Percentiles rank a stretch among this genome's conserved stretches.
phyloP scores from a whole-genome alignment of 2,113 vertebrate species.

The Vulpes vulpes region DNA sequence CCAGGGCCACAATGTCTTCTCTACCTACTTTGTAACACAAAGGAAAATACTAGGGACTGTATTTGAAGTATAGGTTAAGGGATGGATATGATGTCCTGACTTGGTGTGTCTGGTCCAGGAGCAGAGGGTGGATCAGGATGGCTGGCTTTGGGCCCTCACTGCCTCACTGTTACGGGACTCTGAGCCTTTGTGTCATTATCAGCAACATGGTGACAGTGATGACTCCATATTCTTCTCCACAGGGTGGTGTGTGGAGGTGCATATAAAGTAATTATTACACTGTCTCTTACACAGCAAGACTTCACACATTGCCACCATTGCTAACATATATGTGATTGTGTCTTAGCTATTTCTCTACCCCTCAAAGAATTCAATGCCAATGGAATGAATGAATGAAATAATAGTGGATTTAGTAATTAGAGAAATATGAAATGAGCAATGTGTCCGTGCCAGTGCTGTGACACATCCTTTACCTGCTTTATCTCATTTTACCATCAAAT shows the following conservation, averaged over 20 bases:
- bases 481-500: neutral
- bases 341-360: neutral
- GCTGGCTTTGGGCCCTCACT: neutral
- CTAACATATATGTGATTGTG: neutral
- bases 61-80: too few relatives aligned
- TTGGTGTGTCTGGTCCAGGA: neutral
- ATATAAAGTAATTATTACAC: neutral
- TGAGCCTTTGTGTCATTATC: neutral
- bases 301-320: neutral
- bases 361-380: neutral
- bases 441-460: neutral
- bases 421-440: neutral
- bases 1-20: neutral
- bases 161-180: neutral
- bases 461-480: neutral
- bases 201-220: neutral
- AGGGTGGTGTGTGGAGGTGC: neutral
- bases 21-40: neutral
- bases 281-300: too few relatives aligned
- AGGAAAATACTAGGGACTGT: too few relatives aligned
- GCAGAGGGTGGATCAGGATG: accelerated
- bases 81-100: accelerated
- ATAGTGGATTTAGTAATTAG: neutral
- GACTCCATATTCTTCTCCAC: neutral
- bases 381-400: neutral